A percentile compares a stretch with the other conserved stretches of the same genome.
Conservation (phyloP, 2,113 vertebrate species). For the Burhinus bistriatus region DNA sequence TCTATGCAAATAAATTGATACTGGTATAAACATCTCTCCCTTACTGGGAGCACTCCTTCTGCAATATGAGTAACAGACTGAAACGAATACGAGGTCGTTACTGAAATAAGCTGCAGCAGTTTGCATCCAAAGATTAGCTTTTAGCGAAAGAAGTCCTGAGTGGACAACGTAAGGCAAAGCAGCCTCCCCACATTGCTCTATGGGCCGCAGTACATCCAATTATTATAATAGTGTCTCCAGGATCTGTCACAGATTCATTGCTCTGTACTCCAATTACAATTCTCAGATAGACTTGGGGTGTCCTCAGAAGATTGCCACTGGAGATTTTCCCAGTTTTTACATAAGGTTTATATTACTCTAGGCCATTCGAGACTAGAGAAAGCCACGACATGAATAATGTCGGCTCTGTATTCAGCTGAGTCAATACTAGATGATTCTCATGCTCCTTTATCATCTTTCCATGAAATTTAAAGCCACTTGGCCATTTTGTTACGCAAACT, state of each 20-base stretch:
- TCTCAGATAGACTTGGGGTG: background rate
- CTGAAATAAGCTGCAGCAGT: background rate
- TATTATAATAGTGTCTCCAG: background rate
- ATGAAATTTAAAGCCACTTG: background rate
- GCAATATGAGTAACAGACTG: background rate
- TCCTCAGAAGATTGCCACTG: background rate
- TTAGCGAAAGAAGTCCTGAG: background rate
- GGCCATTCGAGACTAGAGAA: background rate
- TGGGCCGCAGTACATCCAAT: background rate
- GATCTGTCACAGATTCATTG: background rate
- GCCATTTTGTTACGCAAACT: background rate
- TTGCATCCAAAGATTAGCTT: background rate
- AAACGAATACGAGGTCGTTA: background rate
- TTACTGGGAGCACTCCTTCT: background rate
- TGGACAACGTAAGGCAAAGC: background rate
- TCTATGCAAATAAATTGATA: background rate
- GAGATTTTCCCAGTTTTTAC: background rate
- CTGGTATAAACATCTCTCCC: background rate
- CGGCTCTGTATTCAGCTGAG: background rate
- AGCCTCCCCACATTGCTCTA: rapidly evolving
- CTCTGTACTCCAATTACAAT: background rate
- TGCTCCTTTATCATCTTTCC: background rate
- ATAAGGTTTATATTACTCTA: background rate
- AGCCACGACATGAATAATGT: rapidly evolving
- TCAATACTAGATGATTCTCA: background rate